Conservation (phyloP, 2,797 vertebrate species). For the Diplodus puntazzo region DNA sequence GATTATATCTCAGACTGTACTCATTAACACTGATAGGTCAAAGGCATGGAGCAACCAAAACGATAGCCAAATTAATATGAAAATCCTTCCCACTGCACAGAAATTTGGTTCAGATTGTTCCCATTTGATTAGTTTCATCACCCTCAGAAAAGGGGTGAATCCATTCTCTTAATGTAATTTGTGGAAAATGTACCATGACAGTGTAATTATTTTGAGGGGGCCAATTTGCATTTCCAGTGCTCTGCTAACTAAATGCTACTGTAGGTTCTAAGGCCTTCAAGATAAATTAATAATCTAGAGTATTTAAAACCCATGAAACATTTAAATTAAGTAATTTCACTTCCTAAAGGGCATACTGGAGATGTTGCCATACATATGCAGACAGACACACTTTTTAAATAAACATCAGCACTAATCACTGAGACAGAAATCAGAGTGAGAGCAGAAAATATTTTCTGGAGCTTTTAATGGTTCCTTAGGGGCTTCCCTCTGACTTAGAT, state of each 20-base stretch:
- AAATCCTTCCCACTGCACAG: conserved; percentile 38
- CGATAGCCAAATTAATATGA: conserved; percentile 34
- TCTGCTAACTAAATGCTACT: conserved; percentile 81
- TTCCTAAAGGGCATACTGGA: conserved; percentile 84
- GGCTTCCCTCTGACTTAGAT: conserved; percentile 74
- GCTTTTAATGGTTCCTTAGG: conserved; percentile 72
- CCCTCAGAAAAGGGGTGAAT: conserved; percentile 74
- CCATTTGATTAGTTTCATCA: conserved; percentile 74
- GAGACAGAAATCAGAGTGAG: conserved; percentile 77
- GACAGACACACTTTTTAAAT: conserved; percentile 78
- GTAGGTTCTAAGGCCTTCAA: conserved; percentile 84
- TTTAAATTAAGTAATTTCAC: conserved; percentile 88
- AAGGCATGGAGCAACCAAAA: conserved; percentile 18
- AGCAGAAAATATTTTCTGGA: conserved; percentile 75
- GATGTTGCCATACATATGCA: conserved; percentile 78
- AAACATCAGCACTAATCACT: conserved; percentile 83
- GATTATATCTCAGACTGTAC: conserved; percentile 18
- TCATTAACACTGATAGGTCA: conserved; percentile 36
- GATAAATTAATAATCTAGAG: conserved; percentile 87
- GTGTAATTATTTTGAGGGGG: conserved; percentile 86
- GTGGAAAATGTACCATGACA: conserved; percentile 86
- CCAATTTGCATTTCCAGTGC: conserved; percentile 84
- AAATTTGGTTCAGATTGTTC: conserved; percentile 64
- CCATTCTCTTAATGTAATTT: conserved; percentile 84
- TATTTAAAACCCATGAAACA: conserved; percentile 89